phyloP scores from a whole-genome alignment of 35 echinoderm and acorn worm genomes.

The Apostichopus parvimensis region DNA sequence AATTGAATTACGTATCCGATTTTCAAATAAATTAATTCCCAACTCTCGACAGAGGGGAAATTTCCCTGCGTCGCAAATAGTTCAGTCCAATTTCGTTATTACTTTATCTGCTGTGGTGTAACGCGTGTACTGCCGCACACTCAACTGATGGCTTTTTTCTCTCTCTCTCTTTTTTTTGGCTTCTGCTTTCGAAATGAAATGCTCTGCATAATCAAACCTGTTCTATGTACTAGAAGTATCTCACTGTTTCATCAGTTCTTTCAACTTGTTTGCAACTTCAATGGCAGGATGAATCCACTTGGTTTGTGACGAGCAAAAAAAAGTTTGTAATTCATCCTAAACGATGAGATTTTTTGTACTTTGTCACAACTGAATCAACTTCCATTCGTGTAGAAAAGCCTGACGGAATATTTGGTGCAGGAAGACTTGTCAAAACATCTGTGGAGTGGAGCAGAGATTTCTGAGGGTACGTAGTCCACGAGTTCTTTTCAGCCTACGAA shows the following conservation, averaged over 20 bases:
- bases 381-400: background rate
- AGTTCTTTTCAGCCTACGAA: conserved; percentile 16
- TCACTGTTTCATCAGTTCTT: conserved; percentile 7
- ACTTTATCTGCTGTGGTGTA: conserved; percentile 52
- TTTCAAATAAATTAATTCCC: conserved; percentile 34
- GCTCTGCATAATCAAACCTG: conserved; percentile 48
- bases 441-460: background rate
- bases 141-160: conserved; percentile 7
- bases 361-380: conserved; percentile 9
- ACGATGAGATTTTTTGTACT: background rate
- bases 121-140: conserved; percentile 2
- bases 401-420: background rate
- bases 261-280: conserved; percentile 51
- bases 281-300: conserved; percentile 17
- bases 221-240: conserved; percentile 19
- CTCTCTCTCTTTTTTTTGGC: conserved; percentile 14
- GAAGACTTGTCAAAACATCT: background rate
- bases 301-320: conserved; percentile 8
- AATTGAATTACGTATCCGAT: background rate
- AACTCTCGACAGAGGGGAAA: background rate
- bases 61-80: background rate
- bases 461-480: conserved; percentile 35
- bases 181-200: conserved; percentile 14
- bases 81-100: conserved; percentile 45
- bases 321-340: conserved; percentile 33